phyloP scores from a whole-genome alignment of 2,888 invertebrate genomes.

The Laothoe populi region DNA sequence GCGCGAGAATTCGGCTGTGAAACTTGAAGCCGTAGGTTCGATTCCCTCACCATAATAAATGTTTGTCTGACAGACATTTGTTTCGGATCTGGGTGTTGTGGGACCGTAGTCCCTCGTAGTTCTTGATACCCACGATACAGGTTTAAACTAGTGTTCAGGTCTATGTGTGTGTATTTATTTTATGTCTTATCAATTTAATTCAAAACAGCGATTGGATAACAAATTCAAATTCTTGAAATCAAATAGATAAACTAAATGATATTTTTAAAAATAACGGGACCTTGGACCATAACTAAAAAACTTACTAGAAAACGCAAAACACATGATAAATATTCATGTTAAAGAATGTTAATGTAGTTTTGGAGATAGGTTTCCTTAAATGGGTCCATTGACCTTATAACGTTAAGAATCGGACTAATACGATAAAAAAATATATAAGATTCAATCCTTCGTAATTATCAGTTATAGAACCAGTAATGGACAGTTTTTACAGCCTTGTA shows the following conservation, averaged over 20 bases:
- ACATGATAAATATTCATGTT: not conserved
- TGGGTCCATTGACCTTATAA: constrained; percentile 11
- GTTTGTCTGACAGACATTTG: too few species aligned
- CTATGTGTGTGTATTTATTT: too few species aligned
- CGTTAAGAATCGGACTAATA: not conserved
- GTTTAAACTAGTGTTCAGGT: too few species aligned
- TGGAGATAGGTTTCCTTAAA: constrained; percentile 8
- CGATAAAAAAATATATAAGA: not conserved
- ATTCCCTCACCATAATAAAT: too few species aligned
- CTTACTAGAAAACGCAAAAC: not conserved
- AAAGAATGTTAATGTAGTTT: not conserved
- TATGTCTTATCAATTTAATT: too few species aligned
- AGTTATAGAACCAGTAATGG: not conserved
- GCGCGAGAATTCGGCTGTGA: too few species aligned
- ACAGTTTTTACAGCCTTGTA: not conserved
- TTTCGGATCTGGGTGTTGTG: too few species aligned
- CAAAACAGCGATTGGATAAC: too few species aligned
- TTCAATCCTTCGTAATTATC: not conserved
- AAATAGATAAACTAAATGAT: not conserved
- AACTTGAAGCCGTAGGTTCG: too few species aligned
- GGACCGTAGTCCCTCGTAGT: too few species aligned
- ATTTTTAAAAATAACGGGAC: not conserved
- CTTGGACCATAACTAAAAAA: not conserved
- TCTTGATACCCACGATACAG: too few species aligned
- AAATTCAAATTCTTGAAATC: not conserved